A percentile compares a stretch with the other conserved stretches of the same genome.
Conservation (phyloP, 1,140 invertebrate genomes). For the Periplaneta americana region DNA sequence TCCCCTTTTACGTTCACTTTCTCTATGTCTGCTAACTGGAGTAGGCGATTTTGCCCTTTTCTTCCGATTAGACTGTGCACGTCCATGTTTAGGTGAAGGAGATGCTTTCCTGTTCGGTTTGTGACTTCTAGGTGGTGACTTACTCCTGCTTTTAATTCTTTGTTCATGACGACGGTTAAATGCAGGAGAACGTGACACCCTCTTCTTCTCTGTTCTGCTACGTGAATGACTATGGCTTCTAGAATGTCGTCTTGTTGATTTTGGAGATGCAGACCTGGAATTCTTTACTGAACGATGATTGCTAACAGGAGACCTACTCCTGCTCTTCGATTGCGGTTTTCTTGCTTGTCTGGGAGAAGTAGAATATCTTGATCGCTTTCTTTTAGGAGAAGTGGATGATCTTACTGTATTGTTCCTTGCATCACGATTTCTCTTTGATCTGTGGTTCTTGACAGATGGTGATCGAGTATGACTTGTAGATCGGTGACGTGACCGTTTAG, state of each 20-base stretch:
- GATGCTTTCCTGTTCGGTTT: not conserved
- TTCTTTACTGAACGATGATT: not conserved
- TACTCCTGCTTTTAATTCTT: constrained; percentile 4
- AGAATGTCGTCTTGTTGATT: not conserved
- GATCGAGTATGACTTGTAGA: not conserved
- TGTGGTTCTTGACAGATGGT: not conserved
- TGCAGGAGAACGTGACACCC: not conserved
- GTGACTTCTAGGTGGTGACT: constrained; percentile 1
- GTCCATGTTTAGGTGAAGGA: not conserved
- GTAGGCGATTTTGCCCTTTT: not conserved
- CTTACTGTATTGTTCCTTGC: not conserved
- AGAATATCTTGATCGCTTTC: constrained; percentile 1
- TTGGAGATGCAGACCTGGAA: not conserved
- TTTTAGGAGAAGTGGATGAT: constrained; percentile 9
- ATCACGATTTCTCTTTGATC: not conserved
- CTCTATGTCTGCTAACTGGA: not conserved
- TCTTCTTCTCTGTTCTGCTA: not conserved
- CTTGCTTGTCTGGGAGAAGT: not conserved
- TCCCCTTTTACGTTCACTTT: not conserved
- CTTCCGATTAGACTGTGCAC: not conserved
- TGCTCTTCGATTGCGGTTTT: constrained; percentile 1
- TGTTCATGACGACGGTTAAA: not conserved
- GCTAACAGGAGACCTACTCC: not conserved
- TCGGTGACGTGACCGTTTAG: not conserved
- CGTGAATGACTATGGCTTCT: not conserved